phyloP scores from a whole-genome alignment of 2,888 invertebrate species.

The Stictocephala bisonia region DNA sequence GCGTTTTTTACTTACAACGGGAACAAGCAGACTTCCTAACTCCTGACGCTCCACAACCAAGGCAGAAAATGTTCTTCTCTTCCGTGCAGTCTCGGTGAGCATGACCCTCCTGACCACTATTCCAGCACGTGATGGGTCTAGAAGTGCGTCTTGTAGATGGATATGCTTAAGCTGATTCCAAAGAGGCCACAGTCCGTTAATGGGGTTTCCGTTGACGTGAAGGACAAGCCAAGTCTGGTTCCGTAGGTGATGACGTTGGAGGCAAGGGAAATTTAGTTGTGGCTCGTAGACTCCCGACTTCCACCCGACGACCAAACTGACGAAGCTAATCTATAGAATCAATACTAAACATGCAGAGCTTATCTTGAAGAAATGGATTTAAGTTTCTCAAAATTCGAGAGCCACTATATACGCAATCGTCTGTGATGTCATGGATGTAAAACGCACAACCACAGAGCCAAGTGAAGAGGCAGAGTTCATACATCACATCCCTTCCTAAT shows the following conservation, averaged over 20 bases:
- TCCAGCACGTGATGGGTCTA: constrained; percentile 8
- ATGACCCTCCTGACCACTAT: background rate
- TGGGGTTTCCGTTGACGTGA: background rate
- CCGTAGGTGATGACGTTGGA: background rate
- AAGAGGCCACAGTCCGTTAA: background rate
- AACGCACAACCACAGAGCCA: too few species aligned
- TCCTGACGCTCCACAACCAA: background rate
- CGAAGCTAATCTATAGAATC: background rate
- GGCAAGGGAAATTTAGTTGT: background rate
- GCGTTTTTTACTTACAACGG: background rate
- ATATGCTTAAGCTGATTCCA: background rate
- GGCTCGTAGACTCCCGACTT: background rate
- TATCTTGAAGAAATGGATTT: background rate
- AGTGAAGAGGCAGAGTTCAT: too few species aligned
- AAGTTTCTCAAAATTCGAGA: background rate
- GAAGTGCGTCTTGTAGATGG: background rate
- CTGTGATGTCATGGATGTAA: too few species aligned
- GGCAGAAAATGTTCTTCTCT: constrained; percentile 20
- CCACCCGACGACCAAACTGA: background rate
- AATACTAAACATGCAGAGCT: constrained; percentile 17
- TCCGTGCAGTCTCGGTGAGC: background rate
- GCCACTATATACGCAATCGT: too few species aligned
- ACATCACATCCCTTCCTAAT: too few species aligned
- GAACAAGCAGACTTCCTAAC: background rate
- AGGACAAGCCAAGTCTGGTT: constrained; percentile 1